A percentile compares a stretch with the other conserved stretches of the same genome.
Conservation (phyloP, 2,888 invertebrate species). For the Anarsia innoxiella region DNA sequence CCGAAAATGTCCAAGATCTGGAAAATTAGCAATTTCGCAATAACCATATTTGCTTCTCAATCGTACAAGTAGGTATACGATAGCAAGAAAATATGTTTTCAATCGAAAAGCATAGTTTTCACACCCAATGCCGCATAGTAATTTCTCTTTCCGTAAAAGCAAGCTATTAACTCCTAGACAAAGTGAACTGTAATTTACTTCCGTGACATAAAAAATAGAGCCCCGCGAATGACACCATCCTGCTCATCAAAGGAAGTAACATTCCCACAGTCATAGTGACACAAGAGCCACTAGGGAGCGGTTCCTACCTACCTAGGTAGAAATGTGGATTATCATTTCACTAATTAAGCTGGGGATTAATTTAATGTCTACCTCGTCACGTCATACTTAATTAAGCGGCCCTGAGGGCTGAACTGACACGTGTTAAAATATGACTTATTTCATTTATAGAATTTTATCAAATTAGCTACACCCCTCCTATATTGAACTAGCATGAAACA, state of each 20-base stretch:
- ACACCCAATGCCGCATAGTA: too few species aligned
- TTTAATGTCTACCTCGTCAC: constrained; percentile 24
- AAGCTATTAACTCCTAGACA: constrained; percentile 25
- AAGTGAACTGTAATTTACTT: constrained; percentile 24
- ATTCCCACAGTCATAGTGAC: constrained; percentile 28
- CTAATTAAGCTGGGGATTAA: constrained; percentile 38
- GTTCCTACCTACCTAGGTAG: constrained; percentile 30
- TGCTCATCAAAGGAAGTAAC: constrained; percentile 35
- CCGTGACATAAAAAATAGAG: constrained; percentile 19
- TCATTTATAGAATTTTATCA: too few species aligned
- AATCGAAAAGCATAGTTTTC: too few species aligned
- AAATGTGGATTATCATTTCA: constrained; percentile 36
- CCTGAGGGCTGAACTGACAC: neutral
- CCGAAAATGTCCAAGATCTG: too few species aligned
- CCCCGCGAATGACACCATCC: constrained; percentile 24
- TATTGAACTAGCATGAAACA: too few species aligned
- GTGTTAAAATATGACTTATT: too few species aligned
- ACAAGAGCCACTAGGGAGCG: constrained; percentile 31
- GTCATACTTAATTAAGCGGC: constrained; percentile 11
- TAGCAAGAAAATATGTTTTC: too few species aligned
- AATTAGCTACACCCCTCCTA: too few species aligned
- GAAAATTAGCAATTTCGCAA: too few species aligned
- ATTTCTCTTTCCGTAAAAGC: too few species aligned
- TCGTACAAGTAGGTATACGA: too few species aligned
- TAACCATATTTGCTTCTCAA: too few species aligned